Base-by-base conservation (phyloP, 2,888 invertebrate genomes). In the Sisyra nigra region DNA sequence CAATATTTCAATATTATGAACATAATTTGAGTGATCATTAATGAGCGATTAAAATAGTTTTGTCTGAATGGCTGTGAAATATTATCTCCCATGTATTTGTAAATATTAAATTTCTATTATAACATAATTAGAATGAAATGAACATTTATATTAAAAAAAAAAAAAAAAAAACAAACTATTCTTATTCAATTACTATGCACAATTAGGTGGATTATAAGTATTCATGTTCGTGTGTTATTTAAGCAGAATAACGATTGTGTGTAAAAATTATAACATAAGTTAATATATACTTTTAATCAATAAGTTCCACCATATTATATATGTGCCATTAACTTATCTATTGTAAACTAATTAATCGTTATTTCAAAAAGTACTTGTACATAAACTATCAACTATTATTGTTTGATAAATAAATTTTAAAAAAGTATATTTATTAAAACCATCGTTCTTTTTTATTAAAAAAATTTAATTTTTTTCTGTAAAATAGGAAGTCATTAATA, bases 1-100 rank as follows among this genome's bases (percentile, higher is more conserved):
- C 24, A 24, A 24, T 24, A 24, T 24, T 24, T 24, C 24, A 24
- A 24, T 24, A 24, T 7, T 24, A 5, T 24, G 24, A 24, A 24
- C 3, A 24, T 7, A 24, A 24, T 24, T 24, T 24, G 24, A 24
- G 24, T 24, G 24, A 24, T 24, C 24, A 24, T 24, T 24, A 24
- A 24, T 24, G 24, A 24, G 24, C 24, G 24, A 24, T 24, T 24
- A 37, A 37, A 36, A 36, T 18, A 37, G 44, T 52, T 51, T 50
- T 52, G 54, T 55, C 53, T 50, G 54, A 55, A 46, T 45, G 58
- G 56, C 57, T 58, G 56, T 57, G 57, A 58, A 54, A 44, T 41
- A 44, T 54, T 53, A 52, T 55, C 55, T 54, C 53, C 47, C 46
- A 39, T 45, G 46, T 50, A 45, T 45, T 18, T 37, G 19, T 19